Conservation (phyloP, 1,140 invertebrate species). For the Orchesella cincta region DNA sequence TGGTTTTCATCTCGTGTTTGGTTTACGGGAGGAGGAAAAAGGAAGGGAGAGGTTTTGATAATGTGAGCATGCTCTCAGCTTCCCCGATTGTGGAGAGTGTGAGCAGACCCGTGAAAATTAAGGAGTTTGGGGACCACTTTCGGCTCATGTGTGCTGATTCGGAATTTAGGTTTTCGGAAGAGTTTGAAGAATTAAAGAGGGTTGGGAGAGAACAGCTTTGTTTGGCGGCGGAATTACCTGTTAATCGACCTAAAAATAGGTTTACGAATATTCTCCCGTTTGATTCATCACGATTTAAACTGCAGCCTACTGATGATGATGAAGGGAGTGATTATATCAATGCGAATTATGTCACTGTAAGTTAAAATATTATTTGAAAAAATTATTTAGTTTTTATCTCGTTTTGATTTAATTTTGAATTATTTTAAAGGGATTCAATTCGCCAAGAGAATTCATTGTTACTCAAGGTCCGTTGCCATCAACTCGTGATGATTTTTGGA, state of each 20-base stretch:
- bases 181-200: constrained; percentile 95
- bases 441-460: constrained; percentile 92
- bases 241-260: constrained; percentile 95
- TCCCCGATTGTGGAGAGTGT: constrained; percentile 77
- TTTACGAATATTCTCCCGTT: constrained; percentile 99
- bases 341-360: constrained; percentile 91
- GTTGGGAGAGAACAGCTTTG: constrained; percentile 86
- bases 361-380: constrained; percentile 46
- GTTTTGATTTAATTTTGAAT: background rate
- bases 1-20: constrained; percentile 59
- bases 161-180: constrained; percentile 96
- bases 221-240: constrained; percentile 88
- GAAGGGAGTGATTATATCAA: constrained; percentile 97
- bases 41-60: constrained; percentile 69
- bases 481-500: constrained; percentile 96
- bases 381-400: background rate
- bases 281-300: constrained; percentile 91
- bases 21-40: constrained; percentile 56
- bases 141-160: constrained; percentile 95
- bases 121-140: constrained; percentile 91
- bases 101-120: constrained; percentile 77
- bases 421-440: constrained; percentile 75
- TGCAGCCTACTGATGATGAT: constrained; percentile 93
- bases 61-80: constrained; percentile 73
- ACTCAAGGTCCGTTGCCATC: constrained; percentile 94